phyloP scores from a whole-genome alignment of 2,113 vertebrate genomes.

The Chlorodrepanis virens region DNA sequence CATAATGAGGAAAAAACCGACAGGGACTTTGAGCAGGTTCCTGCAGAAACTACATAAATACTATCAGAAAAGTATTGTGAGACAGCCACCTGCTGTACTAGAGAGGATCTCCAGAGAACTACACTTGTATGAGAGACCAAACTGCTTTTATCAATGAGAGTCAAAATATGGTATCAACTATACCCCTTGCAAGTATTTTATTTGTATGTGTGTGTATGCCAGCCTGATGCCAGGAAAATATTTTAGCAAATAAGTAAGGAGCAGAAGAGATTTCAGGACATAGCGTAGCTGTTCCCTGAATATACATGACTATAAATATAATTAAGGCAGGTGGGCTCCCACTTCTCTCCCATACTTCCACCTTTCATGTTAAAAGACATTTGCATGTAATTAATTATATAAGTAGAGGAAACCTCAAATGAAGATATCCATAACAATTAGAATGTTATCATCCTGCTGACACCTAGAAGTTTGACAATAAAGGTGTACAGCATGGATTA shows the following conservation, averaged over 20 bases:
- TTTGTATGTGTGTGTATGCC: background rate
- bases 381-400: background rate
- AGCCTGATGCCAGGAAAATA: background rate
- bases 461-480: background rate
- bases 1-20: background rate
- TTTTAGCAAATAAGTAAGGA: background rate
- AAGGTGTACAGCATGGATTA: background rate
- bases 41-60: background rate
- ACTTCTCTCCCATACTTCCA: background rate
- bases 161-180: background rate
- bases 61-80: background rate
- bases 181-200: background rate
- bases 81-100: background rate
- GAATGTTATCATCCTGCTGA: background rate
- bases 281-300: background rate
- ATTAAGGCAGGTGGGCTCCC: background rate
- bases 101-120: background rate
- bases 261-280: background rate
- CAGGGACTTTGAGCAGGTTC: background rate
- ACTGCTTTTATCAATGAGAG: background rate
- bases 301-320: background rate
- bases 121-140: accelerated
- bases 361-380: background rate
- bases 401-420: background rate
- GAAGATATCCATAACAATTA: background rate